Percentiles rank a stretch among this genome's conserved stretches.
Conservation (phyloP, 2,113 vertebrate species). For the Leptobrachium leishanense region DNA sequence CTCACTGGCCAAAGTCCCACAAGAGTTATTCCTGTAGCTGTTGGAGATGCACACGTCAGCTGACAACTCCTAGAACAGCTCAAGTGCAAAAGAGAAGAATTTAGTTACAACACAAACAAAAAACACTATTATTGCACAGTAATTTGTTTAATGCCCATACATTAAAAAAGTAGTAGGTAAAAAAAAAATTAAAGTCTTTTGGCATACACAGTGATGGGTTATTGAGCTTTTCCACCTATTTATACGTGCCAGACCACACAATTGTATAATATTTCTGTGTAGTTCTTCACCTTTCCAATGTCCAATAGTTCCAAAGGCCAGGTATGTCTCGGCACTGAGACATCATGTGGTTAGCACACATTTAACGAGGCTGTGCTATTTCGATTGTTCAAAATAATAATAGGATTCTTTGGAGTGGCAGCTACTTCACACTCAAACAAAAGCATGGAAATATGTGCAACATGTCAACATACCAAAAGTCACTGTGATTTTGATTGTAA, state of each 20-base stretch:
- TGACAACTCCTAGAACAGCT: conserved; percentile 4
- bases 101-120: background rate
- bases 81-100: conserved; percentile 38
- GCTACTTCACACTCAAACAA: conserved; percentile 16
- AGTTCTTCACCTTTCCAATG: background rate
- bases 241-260: background rate
- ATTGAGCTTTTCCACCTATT: conserved; percentile 15
- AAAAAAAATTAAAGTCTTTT: conserved; percentile 11
- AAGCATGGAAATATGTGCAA: background rate
- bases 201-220: conserved; percentile 29
- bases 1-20: conserved; percentile 39
- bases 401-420: conserved; percentile 33
- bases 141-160: conserved; percentile 21
- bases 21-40: background rate
- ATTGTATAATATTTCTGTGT: background rate
- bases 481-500: background rate
- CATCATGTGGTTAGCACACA: conserved; percentile 4
- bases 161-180: conserved; percentile 22
- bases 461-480: background rate
- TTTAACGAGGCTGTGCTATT: background rate
- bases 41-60: background rate
- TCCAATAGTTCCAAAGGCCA: background rate
- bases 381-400: conserved; percentile 23
- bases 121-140: conserved; percentile 22
- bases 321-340: background rate